Base-by-base conservation (phyloP, 2,797 vertebrate species). In the Scarus forsteni region DNA sequence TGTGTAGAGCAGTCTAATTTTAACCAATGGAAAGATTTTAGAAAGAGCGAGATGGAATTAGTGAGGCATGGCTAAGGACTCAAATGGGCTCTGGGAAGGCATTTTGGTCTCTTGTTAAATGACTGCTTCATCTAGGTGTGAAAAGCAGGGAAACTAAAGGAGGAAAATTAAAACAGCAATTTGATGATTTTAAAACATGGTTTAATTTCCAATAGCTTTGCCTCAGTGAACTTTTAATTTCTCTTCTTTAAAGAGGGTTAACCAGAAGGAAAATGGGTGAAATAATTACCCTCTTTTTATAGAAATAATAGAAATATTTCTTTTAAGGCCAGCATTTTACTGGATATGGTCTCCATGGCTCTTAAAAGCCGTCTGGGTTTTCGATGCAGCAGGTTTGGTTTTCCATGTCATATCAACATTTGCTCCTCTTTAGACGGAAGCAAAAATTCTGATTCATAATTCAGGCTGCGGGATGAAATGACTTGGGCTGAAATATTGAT, bases 31-130 rank as follows among this genome's bases (percentile, higher is more conserved):
- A 91, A 91, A 91, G 86, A 94, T 94, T 95, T 95, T 92, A 91
- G 92, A 95, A 94, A 94, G 93, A 93, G 92, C 87, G 83, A 93
- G 92, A 95, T 94, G 94, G 94, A 95, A 91, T 95, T 92, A 95
- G 85, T 92, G 92, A 95, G 94, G 88, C 92, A 94, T 87, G 91
- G 85, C 91, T 92, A 91, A 93, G 89, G 91, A 95, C 86, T 88
- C 90, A 91, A 95, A 93, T 87, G 85, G 89, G 85, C 73, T 89
- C 75, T 63, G 71, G 82, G 80, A 91, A 89, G 82, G 77, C 89
- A 73, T 89, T 89, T 79, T 87, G 87, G 83, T 88, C 77, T 81
- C 85, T 80, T 85, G 88, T 87, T 92, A 89, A 91, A 92, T 88
- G 88, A 91, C 77, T 88, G 87, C 87, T 89, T 91, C 89, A 88